Percentiles rank a stretch among this genome's conserved stretches.
Evolutionary conservation across 2,888 invertebrate species (phyloP).

Genomic region (Phyllotreta cruciferae): DNA sequence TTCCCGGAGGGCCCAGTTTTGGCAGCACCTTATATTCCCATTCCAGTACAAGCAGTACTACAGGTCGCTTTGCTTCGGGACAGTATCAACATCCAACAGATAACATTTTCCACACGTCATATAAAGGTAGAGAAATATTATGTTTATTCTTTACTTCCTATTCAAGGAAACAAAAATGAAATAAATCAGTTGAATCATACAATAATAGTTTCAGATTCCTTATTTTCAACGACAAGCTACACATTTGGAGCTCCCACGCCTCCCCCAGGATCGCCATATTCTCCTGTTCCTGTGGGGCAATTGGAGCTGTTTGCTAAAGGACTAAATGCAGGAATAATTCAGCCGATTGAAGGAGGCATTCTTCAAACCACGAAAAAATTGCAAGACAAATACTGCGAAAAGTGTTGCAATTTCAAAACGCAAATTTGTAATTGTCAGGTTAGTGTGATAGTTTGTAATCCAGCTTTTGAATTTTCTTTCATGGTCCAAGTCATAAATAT

Average conservation of each 20-base stretch:
- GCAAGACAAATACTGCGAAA: slow-evolving; percentile 53
- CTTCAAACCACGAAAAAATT: slow-evolving; percentile 52
- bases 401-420: slow-evolving; percentile 52
- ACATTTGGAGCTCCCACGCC: slow-evolving; percentile 73
- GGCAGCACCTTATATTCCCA: slow-evolving; percentile 60
- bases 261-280: slow-evolving; percentile 70
- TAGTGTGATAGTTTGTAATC: no score
- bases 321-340: slow-evolving; percentile 61
- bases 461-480: no score
- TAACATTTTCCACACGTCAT: slow-evolving; percentile 58
- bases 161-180: neutral
- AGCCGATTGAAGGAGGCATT: slow-evolving; percentile 44
- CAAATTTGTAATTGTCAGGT: slow-evolving; percentile 51
- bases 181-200: neutral
- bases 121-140: slow-evolving; percentile 57
- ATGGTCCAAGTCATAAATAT: no score
- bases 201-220: slow-evolving; percentile 69
- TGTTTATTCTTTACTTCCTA: neutral
- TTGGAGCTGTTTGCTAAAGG: slow-evolving; percentile 67
- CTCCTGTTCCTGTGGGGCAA: slow-evolving; percentile 72
- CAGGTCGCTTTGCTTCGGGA: slow-evolving; percentile 58
- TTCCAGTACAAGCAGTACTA: slow-evolving; percentile 50
- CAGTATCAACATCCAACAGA: slow-evolving; percentile 56
- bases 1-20: slow-evolving; percentile 63
- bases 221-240: slow-evolving; percentile 71